phyloP scores from a whole-genome alignment of 2,797 vertebrate genomes.

The Trichosurus vulpecula region DNA sequence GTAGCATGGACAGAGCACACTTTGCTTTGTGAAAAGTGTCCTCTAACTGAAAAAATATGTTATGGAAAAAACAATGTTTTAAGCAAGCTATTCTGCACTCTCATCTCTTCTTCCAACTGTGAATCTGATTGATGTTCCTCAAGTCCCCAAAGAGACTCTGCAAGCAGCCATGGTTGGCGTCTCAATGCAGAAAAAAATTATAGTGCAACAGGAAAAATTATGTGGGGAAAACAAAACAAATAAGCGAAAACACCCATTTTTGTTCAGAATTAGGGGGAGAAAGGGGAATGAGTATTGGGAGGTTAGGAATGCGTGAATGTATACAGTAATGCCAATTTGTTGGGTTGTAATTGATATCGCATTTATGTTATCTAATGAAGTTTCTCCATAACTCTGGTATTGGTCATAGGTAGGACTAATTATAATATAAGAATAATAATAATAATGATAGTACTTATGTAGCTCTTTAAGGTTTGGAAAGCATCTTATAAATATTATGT shows the following conservation, averaged over 20 bases:
- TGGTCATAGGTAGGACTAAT: not conserved
- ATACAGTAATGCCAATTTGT: not conserved
- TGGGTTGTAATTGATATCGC: not conserved
- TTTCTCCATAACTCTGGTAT: not conserved
- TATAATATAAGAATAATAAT: not conserved
- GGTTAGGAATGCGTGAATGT: not conserved
- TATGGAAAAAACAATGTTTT: constrained; percentile 25
- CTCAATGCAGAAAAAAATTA: constrained; percentile 1
- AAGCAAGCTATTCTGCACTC: not conserved
- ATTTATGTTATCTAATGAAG: not conserved
- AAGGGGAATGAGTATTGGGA: not conserved
- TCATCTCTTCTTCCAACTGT: not conserved
- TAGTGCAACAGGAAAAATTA: constrained; percentile 7
- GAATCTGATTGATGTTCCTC: not conserved
- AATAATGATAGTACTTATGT: not conserved
- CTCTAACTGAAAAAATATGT: constrained; percentile 5
- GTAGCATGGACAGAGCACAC: no score
- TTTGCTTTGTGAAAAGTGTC: not conserved
- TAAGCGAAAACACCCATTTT: not conserved
- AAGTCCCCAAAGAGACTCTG: not conserved
- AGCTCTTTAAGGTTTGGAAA: not conserved
- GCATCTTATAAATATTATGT: not conserved
- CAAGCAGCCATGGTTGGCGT: not conserved
- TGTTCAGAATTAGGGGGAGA: constrained; percentile 1
- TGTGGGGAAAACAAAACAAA: not conserved